Evolutionary conservation across 2,888 invertebrate species (phyloP).

Genomic region (Onthophagus sagittarius): DNA sequence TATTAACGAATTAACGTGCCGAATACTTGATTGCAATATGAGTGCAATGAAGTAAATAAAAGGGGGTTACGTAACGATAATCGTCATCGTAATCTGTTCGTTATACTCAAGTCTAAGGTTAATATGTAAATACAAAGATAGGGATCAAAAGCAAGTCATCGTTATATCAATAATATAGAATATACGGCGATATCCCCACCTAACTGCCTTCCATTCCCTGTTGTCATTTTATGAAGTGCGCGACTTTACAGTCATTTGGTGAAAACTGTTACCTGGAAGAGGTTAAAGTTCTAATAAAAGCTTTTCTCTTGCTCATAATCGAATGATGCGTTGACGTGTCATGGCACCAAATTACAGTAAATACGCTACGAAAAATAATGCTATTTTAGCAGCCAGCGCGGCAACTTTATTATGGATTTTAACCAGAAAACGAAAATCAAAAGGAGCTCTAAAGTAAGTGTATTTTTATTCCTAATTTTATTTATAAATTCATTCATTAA

Average conservation of each 20-base stretch:
- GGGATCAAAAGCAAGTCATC: neutral
- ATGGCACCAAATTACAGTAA: conserved; percentile 80
- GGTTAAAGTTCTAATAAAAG: neutral
- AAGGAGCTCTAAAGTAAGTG: conserved; percentile 34
- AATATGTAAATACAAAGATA: neutral
- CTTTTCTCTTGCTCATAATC: neutral
- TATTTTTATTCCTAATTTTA: conserved; percentile 2
- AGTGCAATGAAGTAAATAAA: neutral
- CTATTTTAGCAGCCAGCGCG: conserved; percentile 60
- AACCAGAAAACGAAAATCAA: conserved; percentile 52
- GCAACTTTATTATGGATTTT: conserved; percentile 59
- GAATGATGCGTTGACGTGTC: conserved; percentile 6
- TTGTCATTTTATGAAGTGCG: neutral
- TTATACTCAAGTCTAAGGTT: neutral
- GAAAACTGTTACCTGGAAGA: neutral
- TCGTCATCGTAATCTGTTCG: neutral
- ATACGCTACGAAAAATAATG: conserved; percentile 64
- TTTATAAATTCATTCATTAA: neutral
- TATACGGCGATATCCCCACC: neutral
- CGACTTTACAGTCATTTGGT: neutral
- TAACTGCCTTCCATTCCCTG: neutral
- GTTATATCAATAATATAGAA: neutral
- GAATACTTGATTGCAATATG: too few species aligned
- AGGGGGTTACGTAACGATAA: neutral
- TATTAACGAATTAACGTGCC: too few species aligned